Conservation (phyloP, 2,888 invertebrate genomes). For the Meganola albula region DNA sequence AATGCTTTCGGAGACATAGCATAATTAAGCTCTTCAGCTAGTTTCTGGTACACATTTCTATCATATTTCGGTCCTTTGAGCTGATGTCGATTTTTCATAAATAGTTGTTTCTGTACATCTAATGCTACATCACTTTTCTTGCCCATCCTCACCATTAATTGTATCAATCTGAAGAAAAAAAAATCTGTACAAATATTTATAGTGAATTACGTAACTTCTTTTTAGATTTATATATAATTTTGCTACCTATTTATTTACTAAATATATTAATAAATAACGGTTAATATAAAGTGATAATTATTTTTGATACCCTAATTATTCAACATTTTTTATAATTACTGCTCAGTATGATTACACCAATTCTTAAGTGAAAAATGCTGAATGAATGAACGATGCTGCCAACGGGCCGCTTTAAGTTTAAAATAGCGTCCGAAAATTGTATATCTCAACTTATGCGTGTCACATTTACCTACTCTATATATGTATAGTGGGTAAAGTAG, state of each 20-base stretch:
- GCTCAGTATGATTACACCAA: slow-evolving; percentile 3
- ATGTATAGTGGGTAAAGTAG: slow-evolving; percentile 3
- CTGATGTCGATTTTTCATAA: slow-evolving; percentile 14
- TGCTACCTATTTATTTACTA: slow-evolving; percentile 5
- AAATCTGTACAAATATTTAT: slow-evolving; percentile 13
- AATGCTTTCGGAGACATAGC: slow-evolving; percentile 14
- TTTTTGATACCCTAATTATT: slow-evolving; percentile 3
- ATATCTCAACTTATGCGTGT: slow-evolving; percentile 2
- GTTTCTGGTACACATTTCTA: slow-evolving; percentile 13
- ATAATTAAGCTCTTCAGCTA: slow-evolving; percentile 13
- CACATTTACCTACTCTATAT: slow-evolving; percentile 2
- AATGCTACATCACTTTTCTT: slow-evolving; percentile 14
- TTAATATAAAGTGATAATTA: slow-evolving; percentile 3
- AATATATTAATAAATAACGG: slow-evolving; percentile 1
- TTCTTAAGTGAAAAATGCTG: slow-evolving; percentile 3
- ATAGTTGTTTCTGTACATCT: slow-evolving; percentile 14
- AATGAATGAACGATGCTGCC: slow-evolving; percentile 3
- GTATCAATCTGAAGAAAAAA: slow-evolving; percentile 14
- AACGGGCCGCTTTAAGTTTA: slow-evolving; percentile 3
- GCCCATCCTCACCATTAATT: slow-evolving; percentile 15
- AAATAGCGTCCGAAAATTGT: slow-evolving; percentile 3
- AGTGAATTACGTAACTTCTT: slow-evolving; percentile 14
- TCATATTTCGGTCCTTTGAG: slow-evolving; percentile 14
- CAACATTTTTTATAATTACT: slow-evolving; percentile 2
- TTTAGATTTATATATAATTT: slow-evolving; percentile 13